phyloP scores from a whole-genome alignment of 1,140 invertebrate species.

The Brachionus sp. region DNA sequence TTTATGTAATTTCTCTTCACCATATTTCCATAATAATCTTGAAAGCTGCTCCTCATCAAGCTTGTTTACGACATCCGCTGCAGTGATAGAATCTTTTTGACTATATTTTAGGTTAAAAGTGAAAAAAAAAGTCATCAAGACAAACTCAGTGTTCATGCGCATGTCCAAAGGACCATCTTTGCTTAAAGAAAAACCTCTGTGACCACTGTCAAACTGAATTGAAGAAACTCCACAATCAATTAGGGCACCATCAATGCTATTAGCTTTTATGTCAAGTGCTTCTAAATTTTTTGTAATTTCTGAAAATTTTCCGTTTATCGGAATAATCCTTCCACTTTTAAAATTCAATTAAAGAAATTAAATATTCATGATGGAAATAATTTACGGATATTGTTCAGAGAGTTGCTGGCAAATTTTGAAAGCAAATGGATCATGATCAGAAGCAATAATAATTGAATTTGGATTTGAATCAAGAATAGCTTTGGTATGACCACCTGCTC shows the following conservation, averaged over 20 bases:
- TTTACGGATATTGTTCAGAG: slow-evolving; percentile 9
- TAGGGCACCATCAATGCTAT: neutral
- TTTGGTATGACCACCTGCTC: slow-evolving; percentile 41
- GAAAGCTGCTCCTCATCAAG: slow-evolving; percentile 73
- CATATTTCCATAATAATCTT: slow-evolving; percentile 79
- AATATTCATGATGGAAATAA: too few relatives aligned
- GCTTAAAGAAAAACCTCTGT: slow-evolving; percentile 78
- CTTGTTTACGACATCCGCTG: slow-evolving; percentile 76
- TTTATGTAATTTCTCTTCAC: slow-evolving; percentile 80
- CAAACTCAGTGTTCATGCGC: slow-evolving; percentile 79
- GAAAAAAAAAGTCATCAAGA: neutral
- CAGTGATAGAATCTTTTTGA: slow-evolving; percentile 62
- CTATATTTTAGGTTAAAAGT: neutral
- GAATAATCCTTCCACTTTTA: neutral
- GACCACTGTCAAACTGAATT: slow-evolving; percentile 80
- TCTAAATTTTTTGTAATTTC: slow-evolving; percentile 1
- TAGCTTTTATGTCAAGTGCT: neutral
- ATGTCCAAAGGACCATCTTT: slow-evolving; percentile 85
- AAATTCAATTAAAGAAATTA: neutral
- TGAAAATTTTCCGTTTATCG: slow-evolving; percentile 23
- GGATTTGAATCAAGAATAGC: slow-evolving; percentile 4
- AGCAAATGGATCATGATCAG: slow-evolving; percentile 24
- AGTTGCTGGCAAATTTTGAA: slow-evolving; percentile 6
- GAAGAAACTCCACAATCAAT: slow-evolving; percentile 66
- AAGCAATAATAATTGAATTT: neutral